Base-by-base conservation (phyloP, 2,888 invertebrate genomes). In the Macrophya alboannulata region DNA sequence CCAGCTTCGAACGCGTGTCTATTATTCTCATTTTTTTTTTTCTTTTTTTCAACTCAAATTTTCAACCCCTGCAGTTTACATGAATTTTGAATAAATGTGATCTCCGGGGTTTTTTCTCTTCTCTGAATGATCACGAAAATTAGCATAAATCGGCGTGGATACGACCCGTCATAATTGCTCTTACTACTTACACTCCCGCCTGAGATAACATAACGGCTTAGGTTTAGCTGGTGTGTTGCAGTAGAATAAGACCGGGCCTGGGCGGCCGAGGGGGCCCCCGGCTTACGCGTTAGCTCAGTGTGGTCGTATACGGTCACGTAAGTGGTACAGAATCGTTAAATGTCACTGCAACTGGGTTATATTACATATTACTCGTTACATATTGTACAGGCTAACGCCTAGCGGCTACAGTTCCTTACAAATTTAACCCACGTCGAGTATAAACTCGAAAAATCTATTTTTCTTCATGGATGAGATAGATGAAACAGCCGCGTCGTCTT, bases 321-420 rank as follows among this genome's bases (percentile, higher is more conserved):
- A 83, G 68, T 83, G 45, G 51, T 83, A 65, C 82, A 82, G 81
- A 81, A 82, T 71, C 71, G 85, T 82, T 85, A 85, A 85, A 85
- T 85, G 85, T 85, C 85, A 85, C 43, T 85, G 82, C 71, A 72
- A 68, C 85, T 85, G 81, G 82, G 82, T 82, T 85, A 79, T 65
- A 79, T 79, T 85, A 85, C 85, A 72, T 59, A 72, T 85, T 40
- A 85, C 65, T 21, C 55, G 48, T 79, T 85, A 85, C 55, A 81
- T 81, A 68, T 85, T 77, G 77, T 77, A 85, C 51, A 65, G 79
- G 51, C 71, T 76, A 45, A 85, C 76, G 48, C 62, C 62, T 79
- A 59, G 37, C 9, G 59, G 25, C 15, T 84, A 83, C 68, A 83
- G 83, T 37, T n/a, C 17, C n/a, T 59, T 83, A 48, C 71, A 71